Evolutionary conservation across 2,888 invertebrate genomes (phyloP).

Genomic region (Apodemia duryi): DNA sequence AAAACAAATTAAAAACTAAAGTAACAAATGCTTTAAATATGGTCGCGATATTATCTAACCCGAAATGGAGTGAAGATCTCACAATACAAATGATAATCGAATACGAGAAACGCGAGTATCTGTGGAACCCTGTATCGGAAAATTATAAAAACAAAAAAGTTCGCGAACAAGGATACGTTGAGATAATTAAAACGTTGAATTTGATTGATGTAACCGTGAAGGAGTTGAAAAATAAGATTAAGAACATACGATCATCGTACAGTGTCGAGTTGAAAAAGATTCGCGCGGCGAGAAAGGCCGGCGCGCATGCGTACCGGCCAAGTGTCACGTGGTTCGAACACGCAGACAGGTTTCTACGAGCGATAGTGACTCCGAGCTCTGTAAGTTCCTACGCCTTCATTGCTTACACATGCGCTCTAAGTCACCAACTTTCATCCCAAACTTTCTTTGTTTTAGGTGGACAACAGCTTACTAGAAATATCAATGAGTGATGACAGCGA

Average conservation of each 20-base stretch:
- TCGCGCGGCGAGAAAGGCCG: conserved; percentile 74
- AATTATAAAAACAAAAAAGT: conserved; percentile 76
- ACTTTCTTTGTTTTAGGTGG: conserved; percentile 57
- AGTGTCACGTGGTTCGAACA: conserved; percentile 79
- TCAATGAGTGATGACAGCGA: conserved; percentile 73
- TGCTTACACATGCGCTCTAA: conserved; percentile 37
- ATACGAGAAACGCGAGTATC: conserved; percentile 72
- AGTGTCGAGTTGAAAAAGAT: conserved; percentile 77
- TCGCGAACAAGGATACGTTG: conserved; percentile 71
- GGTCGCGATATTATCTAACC: conserved; percentile 73
- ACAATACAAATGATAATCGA: conserved; percentile 75
- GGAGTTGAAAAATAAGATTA: conserved; percentile 76
- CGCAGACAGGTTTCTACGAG: conserved; percentile 77
- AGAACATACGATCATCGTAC: conserved; percentile 75
- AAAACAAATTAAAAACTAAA: conserved; percentile 43
- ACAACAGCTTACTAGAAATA: conserved; percentile 68
- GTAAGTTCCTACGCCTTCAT: conserved; percentile 49
- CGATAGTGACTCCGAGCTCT: conserved; percentile 76
- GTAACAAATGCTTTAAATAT: conserved; percentile 56
- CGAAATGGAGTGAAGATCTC: conserved; percentile 75
- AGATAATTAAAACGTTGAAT: conserved; percentile 70
- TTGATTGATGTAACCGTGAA: conserved; percentile 71
- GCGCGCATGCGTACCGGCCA: conserved; percentile 77
- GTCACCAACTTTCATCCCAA: conserved; percentile 37
- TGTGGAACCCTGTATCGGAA: conserved; percentile 74